Conservation (phyloP, 1,140 invertebrate species). For the Rhopalosiphum padi region DNA sequence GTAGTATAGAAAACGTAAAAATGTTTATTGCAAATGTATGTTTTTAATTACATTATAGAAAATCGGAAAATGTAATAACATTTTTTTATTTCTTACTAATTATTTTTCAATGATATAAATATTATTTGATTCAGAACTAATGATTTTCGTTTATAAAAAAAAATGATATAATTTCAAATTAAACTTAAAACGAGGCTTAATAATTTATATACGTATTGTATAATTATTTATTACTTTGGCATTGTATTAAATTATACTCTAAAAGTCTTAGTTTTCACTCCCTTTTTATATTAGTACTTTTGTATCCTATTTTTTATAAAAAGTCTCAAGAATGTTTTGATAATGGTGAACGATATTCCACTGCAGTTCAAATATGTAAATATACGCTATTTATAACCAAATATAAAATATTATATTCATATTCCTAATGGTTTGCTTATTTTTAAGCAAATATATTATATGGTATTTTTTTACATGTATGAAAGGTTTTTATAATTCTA, state of each 20-base stretch:
- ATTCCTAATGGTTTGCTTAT: not conserved
- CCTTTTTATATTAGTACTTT: not conserved
- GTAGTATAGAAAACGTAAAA: not conserved
- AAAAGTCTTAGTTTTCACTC: not conserved
- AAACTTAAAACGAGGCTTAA: not conserved
- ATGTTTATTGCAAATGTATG: not conserved
- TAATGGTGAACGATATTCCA: not conserved
- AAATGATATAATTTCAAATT: not conserved
- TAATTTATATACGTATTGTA: not conserved
- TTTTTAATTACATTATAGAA: not conserved
- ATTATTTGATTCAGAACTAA: not conserved
- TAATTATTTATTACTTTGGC: not conserved
- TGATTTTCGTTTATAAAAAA: not conserved
- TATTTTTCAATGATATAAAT: not conserved
- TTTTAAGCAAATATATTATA: not conserved
- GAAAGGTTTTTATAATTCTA: not conserved
- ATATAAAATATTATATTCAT: not conserved
- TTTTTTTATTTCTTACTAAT: not conserved
- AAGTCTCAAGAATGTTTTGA: not conserved
- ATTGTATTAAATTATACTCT: constrained; percentile 1
- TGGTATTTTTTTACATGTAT: not conserved
- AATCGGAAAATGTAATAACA: not conserved
- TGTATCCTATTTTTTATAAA: not conserved
- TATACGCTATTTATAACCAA: not conserved
- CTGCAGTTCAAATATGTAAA: not conserved